Evolutionary conservation across 64 coral and sea anemone species (phyloP).

Genomic region (Pocillopora damicornis): DNA sequence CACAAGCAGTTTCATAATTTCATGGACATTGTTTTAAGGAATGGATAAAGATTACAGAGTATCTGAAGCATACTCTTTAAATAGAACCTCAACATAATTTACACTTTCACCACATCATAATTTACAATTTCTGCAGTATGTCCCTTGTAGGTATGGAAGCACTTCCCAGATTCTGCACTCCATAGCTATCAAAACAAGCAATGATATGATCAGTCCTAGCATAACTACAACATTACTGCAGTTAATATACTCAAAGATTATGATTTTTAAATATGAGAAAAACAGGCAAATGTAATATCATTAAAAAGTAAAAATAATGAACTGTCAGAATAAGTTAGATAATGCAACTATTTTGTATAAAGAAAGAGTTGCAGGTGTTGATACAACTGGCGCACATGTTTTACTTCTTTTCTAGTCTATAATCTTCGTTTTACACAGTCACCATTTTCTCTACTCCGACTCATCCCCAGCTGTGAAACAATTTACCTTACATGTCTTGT

Average conservation of each 20-base stretch:
- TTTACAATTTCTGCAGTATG: conserved; percentile 99
- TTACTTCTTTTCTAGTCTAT: neutral
- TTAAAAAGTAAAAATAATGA: too few relatives aligned
- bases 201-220: neutral
- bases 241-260: too few relatives aligned
- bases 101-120: conserved; percentile 69
- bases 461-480: neutral
- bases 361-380: too few relatives aligned
- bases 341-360: too few relatives aligned
- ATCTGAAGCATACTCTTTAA: too few relatives aligned
- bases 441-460: neutral
- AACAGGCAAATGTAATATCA: too few relatives aligned
- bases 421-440: neutral
- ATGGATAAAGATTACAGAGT: too few relatives aligned
- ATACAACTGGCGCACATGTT: too few relatives aligned
- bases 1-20: too few relatives aligned
- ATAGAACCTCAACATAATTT: neutral
- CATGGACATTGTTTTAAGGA: too few relatives aligned
- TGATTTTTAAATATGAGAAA: too few relatives aligned
- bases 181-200: conserved; percentile 56
- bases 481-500: conserved; percentile 94
- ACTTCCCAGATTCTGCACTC: conserved; percentile 99
- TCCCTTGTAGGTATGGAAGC: conserved; percentile 91
- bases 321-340: too few relatives aligned
- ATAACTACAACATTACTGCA: neutral